Evolutionary conservation across 2,797 vertebrate genomes (phyloP), one percentile per base, ranked within the genome.

Genomic region (Lutjanus argentimaculatus): DNA sequence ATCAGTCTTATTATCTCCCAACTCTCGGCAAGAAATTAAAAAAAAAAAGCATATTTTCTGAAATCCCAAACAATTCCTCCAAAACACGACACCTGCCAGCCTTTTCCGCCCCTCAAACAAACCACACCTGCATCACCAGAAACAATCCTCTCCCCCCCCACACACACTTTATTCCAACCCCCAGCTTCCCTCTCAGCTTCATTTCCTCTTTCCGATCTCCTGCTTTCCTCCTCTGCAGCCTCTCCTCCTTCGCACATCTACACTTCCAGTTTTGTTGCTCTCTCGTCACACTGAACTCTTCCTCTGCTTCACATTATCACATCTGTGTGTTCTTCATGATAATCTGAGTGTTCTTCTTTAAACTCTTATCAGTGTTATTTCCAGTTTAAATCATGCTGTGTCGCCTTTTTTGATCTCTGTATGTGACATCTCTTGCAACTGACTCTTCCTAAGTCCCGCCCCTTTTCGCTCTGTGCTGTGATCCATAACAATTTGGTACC

Each of bases 361-460:
- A 84, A 67, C 62, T 87, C 76, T 72, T 66, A 17, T 88, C 43
- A 14, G 3, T 79, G 64, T 72, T 77, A 7, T 87, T 89, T 87
- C 77, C 72, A 51, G 67, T 87, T 88, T 45, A 56, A 69, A 70
- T 82, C 77, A 75, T 61, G 52, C 76, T 75, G 16, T 80, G 57
- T 69, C 73, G 49, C 63, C 40, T 72, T 82, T 84, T 72, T 75
- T 65, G 46, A 67, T 81, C 56, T 80, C 68, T 19, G 62, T 57
- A 42, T 51, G 19, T 85, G 21, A 19, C 85, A 58, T 87, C 82
- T 76, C 64, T 85, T 72, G 73, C 65, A 62, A 22, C 25, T 25
- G 25, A 25, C 25, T 36, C 30, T 36, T 6, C 30, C 2, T 36
- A 36, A 36, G 30, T 36, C 2, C 30, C 30, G 30, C 30, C 30